Evolutionary conservation across 2,797 vertebrate genomes (phyloP), one percentile per base, ranked within the genome.

Genomic region (Thaleichthys pacificus): DNA sequence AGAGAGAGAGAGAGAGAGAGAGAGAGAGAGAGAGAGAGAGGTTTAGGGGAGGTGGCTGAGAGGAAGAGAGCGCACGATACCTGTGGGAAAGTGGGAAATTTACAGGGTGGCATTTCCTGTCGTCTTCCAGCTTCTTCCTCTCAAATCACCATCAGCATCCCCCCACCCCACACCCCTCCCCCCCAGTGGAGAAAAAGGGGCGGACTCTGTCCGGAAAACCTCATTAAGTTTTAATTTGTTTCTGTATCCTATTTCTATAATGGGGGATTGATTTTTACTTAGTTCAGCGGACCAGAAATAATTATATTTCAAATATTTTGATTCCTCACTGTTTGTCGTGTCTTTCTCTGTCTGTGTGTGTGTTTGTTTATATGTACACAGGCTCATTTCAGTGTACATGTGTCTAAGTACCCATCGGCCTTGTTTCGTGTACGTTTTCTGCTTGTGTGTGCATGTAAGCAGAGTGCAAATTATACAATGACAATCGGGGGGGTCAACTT

Each of bases 211-310:
- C 91, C 81, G 88, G 87, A 93, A 92, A 90, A 88, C 80, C 87
- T 92, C 90, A 93, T 93, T 93, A 93, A 91, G 86, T 91, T 93
- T 93, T 92, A 92, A 92, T 92, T 92, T 86, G 87, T 90, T 86
- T 91, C 86, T 86, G 83, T 91, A 91, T 93, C 90, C 90, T 91
- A 91, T 93, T 92, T 92, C 90, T 91, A 89, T 90, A 90, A 92
- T 89, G 89, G 88, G 80, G 78, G 87, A 92, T 93, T 91, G 91
- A 93, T 91, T 93, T 92, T 93, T 91, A 91, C 90, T 93, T 89
- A 89, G 90, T 81, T 88, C 82, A 75, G 81, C 87, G 86, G 82
- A 88, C 80, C 87, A 91, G 89, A 92, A 93, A 93, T 92, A 91
- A 93, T 92, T 90, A 80, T 86, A 89, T 91, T 93, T 92, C 81